A percentile compares a stretch with the other conserved stretches of the same genome.
phyloP scores from a whole-genome alignment of 2,797 vertebrate species.

The Microctenopoma stevenorrisi region DNA sequence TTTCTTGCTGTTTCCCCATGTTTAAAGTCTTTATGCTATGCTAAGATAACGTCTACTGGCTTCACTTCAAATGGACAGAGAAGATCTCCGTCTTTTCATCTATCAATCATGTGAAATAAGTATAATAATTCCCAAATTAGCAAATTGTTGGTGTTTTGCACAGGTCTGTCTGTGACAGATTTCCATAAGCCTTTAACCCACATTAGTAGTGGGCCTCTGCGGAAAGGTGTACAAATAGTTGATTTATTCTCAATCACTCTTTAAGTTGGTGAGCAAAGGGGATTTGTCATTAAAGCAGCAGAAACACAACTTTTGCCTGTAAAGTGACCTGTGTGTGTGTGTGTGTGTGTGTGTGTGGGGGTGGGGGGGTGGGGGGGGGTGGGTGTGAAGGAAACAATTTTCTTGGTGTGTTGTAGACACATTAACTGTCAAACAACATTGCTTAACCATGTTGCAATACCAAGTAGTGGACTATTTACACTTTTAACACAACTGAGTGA shows the following conservation, averaged over 20 bases:
- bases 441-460: conserved; percentile 50
- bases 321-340: background rate
- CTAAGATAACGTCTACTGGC: background rate
- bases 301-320: conserved; percentile 25
- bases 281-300: conserved; percentile 51
- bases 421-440: conserved; percentile 67
- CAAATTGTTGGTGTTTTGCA: background rate
- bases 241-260: conserved; percentile 54
- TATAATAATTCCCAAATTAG: no score
- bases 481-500: conserved; percentile 32
- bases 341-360: background rate
- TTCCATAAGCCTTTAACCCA: conserved; percentile 1
- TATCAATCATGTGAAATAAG: background rate
- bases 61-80: background rate
- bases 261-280: conserved; percentile 15
- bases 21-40: background rate
- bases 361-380: background rate
- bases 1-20: background rate
- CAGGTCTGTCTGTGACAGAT: background rate
- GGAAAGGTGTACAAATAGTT: conserved; percentile 52
- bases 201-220: background rate
- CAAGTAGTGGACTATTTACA: conserved; percentile 58
- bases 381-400: background rate
- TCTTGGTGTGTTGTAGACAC: conserved; percentile 15
- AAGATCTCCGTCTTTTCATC: background rate